These are phyloP conservation scores for Lycaena phlaeas DNA, from an alignment of 2,888 invertebrate species.

Conservation along the genomic window DNA sequence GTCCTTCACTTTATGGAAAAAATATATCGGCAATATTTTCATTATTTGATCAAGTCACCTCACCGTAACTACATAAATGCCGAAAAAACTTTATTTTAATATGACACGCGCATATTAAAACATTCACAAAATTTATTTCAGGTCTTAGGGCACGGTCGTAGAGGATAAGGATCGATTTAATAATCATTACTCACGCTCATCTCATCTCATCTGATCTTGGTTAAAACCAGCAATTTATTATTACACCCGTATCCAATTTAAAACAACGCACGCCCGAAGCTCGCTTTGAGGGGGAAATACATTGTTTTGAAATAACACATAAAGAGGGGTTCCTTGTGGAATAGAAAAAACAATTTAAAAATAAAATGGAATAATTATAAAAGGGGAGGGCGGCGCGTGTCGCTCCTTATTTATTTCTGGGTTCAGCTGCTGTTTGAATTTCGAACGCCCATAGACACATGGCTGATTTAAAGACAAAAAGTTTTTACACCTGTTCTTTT, in stretches of 20 bases:
- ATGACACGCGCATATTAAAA: too few species aligned
- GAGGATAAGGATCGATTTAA: conserved; percentile 61
- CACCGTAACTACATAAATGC: too few species aligned
- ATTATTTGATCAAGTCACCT: too few species aligned
- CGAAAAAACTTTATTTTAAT: too few species aligned
- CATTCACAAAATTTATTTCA: too few species aligned
- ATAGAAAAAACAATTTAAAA: conserved; percentile 72
- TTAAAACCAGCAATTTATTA: conserved; percentile 71
- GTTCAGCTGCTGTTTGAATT: conserved; percentile 62
- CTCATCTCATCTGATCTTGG: conserved; percentile 53
- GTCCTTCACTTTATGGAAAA: too few species aligned
- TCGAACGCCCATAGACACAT: conserved; percentile 42
- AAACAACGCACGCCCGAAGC: conserved; percentile 57
- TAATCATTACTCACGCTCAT: conserved; percentile 63
- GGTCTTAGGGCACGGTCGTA: not conserved
- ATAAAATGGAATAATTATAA: conserved; percentile 72
- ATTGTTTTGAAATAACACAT: conserved; percentile 59
- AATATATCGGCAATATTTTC: too few species aligned
- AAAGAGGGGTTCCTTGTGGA: conserved; percentile 60
- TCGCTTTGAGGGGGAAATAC: conserved; percentile 47
- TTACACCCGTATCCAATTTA: conserved; percentile 73
- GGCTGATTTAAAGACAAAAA: conserved; percentile 32
- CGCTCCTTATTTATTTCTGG: conserved; percentile 59
- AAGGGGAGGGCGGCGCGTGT: conserved; percentile 67
- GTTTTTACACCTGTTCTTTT: conserved; percentile 17